phyloP scores from a whole-genome alignment of 2,113 vertebrate genomes.

The Pomatorhinus ruficollis region DNA sequence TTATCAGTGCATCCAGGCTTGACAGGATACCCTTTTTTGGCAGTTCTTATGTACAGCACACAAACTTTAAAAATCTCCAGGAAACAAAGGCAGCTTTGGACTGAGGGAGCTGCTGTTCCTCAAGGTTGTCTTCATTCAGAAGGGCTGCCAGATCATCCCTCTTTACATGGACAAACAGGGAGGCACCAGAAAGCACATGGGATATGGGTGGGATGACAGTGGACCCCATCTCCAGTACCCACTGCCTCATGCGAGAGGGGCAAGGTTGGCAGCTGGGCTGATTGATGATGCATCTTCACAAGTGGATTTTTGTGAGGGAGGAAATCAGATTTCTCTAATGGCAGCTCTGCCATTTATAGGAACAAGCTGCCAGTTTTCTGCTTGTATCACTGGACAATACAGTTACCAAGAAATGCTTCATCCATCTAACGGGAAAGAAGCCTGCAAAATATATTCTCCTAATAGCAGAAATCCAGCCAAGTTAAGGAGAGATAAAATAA shows the following conservation, averaged over 20 bases:
- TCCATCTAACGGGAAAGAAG: neutral
- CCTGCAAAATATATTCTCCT: neutral
- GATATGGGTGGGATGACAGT: neutral
- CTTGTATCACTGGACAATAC: neutral
- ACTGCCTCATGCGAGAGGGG: neutral
- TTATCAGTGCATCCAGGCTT: neutral
- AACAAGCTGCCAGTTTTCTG: constrained; percentile 4
- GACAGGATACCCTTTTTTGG: neutral
- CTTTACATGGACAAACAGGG: neutral
- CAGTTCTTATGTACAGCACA: neutral
- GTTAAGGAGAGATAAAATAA: neutral
- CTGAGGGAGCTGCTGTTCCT: neutral
- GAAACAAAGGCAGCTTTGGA: neutral
- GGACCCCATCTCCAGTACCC: neutral
- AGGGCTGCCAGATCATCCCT: neutral
- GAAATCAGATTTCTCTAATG: neutral
- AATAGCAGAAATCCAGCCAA: neutral
- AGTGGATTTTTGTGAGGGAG: neutral
- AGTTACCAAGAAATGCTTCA: constrained; percentile 3
- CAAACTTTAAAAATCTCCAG: neutral
- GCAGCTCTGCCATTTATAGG: neutral
- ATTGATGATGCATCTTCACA: neutral
- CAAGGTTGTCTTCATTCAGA: neutral
- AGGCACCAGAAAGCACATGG: neutral
- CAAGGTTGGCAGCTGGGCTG: neutral